These are phyloP conservation scores for Rhaphigaster nebulosa DNA, from an alignment of 2,888 invertebrate species.

Conservation along the genomic window DNA sequence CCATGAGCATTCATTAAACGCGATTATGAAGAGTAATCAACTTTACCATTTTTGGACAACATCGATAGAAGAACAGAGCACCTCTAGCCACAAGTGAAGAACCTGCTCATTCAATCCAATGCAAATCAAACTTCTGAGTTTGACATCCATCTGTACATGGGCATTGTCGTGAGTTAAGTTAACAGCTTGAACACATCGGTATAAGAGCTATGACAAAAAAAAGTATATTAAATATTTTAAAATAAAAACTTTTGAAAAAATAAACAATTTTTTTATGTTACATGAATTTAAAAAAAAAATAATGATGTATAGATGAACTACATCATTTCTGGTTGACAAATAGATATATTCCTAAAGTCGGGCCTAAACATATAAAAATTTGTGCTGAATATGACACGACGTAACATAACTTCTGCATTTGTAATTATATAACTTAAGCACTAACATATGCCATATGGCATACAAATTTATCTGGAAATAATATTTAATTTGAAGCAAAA, in stretches of 20 bases:
- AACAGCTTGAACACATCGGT: slow-evolving; percentile 95
- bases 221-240: not conserved
- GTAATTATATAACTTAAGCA: too few species aligned
- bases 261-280: not conserved
- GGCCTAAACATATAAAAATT: too few species aligned
- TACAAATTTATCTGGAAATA: too few species aligned
- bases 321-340: not conserved
- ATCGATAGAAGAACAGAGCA: slow-evolving; percentile 93
- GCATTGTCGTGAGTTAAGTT: slow-evolving; percentile 96
- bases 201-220: slow-evolving; percentile 74
- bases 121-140: slow-evolving; percentile 93
- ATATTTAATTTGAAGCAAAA: too few species aligned
- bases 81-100: slow-evolving; percentile 97
- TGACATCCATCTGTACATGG: slow-evolving; percentile 99
- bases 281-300: too few species aligned
- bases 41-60: slow-evolving; percentile 95
- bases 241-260: not conserved
- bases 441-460: too few species aligned
- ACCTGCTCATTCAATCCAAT: slow-evolving; percentile 98
- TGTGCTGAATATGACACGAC: too few species aligned
- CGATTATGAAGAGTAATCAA: slow-evolving; percentile 24
- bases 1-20: not conserved
- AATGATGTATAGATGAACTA: not conserved
- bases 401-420: too few species aligned
- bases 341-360: not conserved